A percentile compares a stretch with the other conserved stretches of the same genome.
Conservation (phyloP, 2,113 vertebrate species). For the Cathartes aura region DNA sequence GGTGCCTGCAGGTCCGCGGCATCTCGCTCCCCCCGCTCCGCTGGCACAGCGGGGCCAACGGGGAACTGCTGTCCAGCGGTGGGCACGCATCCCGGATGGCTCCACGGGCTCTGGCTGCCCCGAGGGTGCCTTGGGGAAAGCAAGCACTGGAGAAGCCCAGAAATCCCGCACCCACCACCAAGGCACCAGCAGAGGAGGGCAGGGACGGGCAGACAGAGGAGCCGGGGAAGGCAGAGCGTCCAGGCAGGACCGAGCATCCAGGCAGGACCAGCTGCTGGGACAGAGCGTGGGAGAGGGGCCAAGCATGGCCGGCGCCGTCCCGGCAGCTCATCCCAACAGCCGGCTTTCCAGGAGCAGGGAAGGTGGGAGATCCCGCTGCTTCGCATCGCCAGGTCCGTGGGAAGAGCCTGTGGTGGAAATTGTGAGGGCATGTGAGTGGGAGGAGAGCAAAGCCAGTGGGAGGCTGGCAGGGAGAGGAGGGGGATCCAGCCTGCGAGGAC, state of each 20-base stretch:
- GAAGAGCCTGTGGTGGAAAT: background rate
- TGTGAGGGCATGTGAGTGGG: rapidly evolving
- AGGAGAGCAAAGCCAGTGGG: background rate
- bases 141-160: background rate
- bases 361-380: background rate
- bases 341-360: background rate
- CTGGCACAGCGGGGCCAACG: background rate
- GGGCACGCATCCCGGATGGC: rapidly evolving
- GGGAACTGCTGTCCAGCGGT: rapidly evolving
- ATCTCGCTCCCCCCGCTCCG: background rate
- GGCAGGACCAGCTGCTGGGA: background rate
- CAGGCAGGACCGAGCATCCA: background rate
- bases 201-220: background rate
- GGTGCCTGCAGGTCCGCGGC: background rate
- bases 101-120: background rate
- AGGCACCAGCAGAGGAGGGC: background rate
- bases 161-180: background rate
- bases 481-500: background rate
- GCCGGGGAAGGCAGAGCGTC: background rate
- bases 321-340: rapidly evolving
- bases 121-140: background rate
- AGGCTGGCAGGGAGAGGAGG: background rate
- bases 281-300: background rate
- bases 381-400: rapidly evolving
- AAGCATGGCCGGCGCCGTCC: rapidly evolving